Percentiles rank a stretch among this genome's conserved stretches.
phyloP scores from a whole-genome alignment of 2,888 invertebrate genomes.

The Cheilosia urbana region DNA sequence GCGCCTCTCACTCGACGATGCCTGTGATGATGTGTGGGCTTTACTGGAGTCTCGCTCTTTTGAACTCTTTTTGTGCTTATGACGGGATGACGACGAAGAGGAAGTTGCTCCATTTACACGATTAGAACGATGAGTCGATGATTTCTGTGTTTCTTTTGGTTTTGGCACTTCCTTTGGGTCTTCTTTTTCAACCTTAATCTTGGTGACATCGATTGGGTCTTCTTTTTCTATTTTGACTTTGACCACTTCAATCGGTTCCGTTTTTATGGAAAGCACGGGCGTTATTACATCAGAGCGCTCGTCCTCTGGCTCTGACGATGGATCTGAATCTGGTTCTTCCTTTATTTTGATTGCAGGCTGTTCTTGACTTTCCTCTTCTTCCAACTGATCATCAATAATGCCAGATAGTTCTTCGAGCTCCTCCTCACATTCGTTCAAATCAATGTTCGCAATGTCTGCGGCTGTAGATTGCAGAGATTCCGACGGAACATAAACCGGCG shows the following conservation, averaged over 20 bases:
- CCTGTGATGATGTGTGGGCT: conserved; percentile 7
- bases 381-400: conserved; percentile 75
- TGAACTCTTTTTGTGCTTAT: conserved; percentile 60
- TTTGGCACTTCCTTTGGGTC: conserved; percentile 19
- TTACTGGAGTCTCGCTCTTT: conserved; percentile 49
- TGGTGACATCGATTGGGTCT: conserved; percentile 41
- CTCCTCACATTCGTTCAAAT: conserved; percentile 78
- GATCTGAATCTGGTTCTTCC: conserved; percentile 6
- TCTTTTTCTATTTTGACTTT: conserved; percentile 10
- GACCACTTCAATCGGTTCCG: not conserved
- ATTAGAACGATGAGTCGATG: conserved; percentile 21
- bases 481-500: conserved; percentile 82
- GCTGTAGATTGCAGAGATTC: conserved; percentile 47
- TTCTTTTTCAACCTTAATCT: conserved; percentile 29
- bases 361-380: not conserved
- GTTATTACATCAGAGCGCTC: conserved; percentile 3
- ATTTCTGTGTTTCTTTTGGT: conserved; percentile 15
- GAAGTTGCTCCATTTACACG: conserved; percentile 45
- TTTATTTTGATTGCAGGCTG: conserved; percentile 7
- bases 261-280: not conserved
- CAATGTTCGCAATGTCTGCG: conserved; percentile 66
- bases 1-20: conserved; percentile 33
- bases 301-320: not conserved
- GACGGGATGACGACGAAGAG: conserved; percentile 46
- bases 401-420: conserved; percentile 78